Base-by-base conservation (phyloP, 1,140 invertebrate species). In the Oreohelix idahoensis region DNA sequence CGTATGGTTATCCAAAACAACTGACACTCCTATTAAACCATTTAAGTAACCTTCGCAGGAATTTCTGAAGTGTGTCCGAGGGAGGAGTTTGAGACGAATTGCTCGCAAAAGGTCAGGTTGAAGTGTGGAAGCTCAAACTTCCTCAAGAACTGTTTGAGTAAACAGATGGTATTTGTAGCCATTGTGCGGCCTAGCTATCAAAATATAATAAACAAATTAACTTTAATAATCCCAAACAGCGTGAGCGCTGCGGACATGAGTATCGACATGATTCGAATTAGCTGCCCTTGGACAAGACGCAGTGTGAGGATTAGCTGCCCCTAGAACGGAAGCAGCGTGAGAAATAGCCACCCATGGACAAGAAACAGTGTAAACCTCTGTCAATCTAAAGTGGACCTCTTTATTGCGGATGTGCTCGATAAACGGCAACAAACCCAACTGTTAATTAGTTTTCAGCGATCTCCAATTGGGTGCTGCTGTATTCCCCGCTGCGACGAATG, bases 191-290 rank as follows among this genome's bases (percentile, higher is more conserved):
- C 8, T 13, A 32, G 17, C 29, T 32, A 32, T 13, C 5, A 35
- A 17, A 66, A 32, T 8, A 66, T 29, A 66, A 66, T 66, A 66
- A 66, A 66, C 63, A 66, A 66, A 66, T 66, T 66, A 66, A 66
- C 63, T 66, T 66, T 23, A 32, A 29, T 32, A 32, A 66, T 17
- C n/a, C 23, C 63, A 29, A 66, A 29, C n/a, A 32, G 29, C n/a
- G 5, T 58, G 63, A 66, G 29, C 11, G 53, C 63, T 32, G 63
- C 32, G 32, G 32, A 66, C 17, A 32, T 4, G 20, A 32, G 63
- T 66, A 66, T 66, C n/a, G 63, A 29, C 63, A 66, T 66, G 63
- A 66, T 66, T 66, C 63, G 63, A 66, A 66, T 66, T 66, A 66
- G 63, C 23, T 58, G 17, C 51, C 51, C 51, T 17, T 26, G 51